Evolutionary conservation across 2,888 invertebrate species (phyloP).

Genomic region (Mythimna vitellina): DNA sequence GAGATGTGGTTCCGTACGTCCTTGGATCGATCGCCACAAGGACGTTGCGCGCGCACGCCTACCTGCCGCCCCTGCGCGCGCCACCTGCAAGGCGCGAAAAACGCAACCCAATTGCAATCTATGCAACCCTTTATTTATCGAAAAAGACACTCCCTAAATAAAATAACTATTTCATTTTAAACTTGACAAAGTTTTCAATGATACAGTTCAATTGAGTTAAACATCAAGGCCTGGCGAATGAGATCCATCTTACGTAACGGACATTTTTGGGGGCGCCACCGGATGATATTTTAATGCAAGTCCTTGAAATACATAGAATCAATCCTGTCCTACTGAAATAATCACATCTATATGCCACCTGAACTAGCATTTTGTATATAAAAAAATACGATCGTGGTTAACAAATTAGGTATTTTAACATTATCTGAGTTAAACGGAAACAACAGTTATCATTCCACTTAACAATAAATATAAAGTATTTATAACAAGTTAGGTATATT

Average conservation of each 20-base stretch:
- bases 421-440: constrained; percentile 46
- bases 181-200: constrained; percentile 2
- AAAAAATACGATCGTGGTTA: not conserved
- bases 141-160: not conserved
- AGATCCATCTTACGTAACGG: constrained; percentile 45
- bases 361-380: not conserved
- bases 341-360: not conserved
- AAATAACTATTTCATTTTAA: constrained; percentile 6
- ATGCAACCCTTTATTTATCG: constrained; percentile 18
- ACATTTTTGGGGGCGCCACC: constrained; percentile 12
- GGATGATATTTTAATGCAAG: not conserved
- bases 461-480: not conserved
- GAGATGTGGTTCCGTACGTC: constrained; percentile 68
- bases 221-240: constrained; percentile 2
- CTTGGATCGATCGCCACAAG: constrained; percentile 87
- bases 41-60: constrained; percentile 84
- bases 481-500: not conserved
- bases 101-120: constrained; percentile 27
- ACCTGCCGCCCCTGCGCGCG: constrained; percentile 51
- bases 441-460: constrained; percentile 10
- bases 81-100: constrained; percentile 63
- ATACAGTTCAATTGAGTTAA: constrained; percentile 25
- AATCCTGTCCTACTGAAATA: not conserved
- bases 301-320: not conserved
- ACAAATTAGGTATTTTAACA: constrained; percentile 11